Percentiles rank a stretch among this genome's conserved stretches.
Conservation (phyloP, 2,888 invertebrate genomes). For the Caenorhabditis wallacei region DNA sequence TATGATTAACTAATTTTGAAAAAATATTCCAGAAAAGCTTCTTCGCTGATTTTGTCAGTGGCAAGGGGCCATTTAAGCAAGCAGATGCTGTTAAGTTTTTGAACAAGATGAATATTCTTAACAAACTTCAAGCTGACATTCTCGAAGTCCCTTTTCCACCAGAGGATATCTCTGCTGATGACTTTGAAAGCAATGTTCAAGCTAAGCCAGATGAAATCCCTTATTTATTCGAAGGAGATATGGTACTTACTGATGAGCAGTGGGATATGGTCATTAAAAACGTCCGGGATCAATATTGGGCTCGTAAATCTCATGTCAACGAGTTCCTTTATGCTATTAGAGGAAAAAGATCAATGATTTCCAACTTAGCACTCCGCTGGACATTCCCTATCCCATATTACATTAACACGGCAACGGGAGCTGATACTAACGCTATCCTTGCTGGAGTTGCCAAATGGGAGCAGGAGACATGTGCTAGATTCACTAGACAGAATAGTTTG, state of each 20-base stretch:
- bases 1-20: background rate
- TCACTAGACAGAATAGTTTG: slow-evolving; percentile 66
- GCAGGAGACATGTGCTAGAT: slow-evolving; percentile 76
- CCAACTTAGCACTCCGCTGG: slow-evolving; percentile 67
- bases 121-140: slow-evolving; percentile 67
- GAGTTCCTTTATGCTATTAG: slow-evolving; percentile 50
- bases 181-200: slow-evolving; percentile 20
- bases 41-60: slow-evolving; percentile 51
- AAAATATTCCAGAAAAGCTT: slow-evolving; percentile 58
- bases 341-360: slow-evolving; percentile 73
- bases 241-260: slow-evolving; percentile 77
- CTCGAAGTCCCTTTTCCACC: slow-evolving; percentile 42
- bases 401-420: slow-evolving; percentile 74
- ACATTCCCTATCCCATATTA: slow-evolving; percentile 76
- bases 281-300: slow-evolving; percentile 69
- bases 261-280: slow-evolving; percentile 71
- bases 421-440: slow-evolving; percentile 68
- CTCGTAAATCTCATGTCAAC: slow-evolving; percentile 44
- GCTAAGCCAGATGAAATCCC: slow-evolving; percentile 73
- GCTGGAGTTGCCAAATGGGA: slow-evolving; percentile 78
- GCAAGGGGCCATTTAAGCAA: slow-evolving; percentile 60
- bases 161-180: slow-evolving; percentile 8
- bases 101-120: slow-evolving; percentile 64
- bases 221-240: slow-evolving; percentile 81
- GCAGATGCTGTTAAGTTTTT: slow-evolving; percentile 52